Base-by-base conservation (phyloP, 35 echinoderm and acorn worm genomes). In the Ophioderma brevispina region DNA sequence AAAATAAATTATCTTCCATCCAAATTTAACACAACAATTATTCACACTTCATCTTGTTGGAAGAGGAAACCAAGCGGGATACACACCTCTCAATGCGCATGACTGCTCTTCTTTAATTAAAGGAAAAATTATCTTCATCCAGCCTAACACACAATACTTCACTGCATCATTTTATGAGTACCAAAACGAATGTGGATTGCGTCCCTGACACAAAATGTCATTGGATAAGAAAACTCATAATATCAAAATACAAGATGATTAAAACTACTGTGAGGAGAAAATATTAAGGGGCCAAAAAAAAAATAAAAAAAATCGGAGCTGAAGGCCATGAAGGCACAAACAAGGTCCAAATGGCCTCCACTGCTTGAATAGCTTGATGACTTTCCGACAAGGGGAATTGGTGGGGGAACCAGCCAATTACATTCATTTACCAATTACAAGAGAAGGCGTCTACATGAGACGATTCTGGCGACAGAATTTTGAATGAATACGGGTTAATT, bases 371-470 rank as follows among this genome's bases (percentile, higher is more conserved):
- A 85, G 80, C 25, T 76, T 76, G 0, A 91, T 21, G 1, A 85
- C 82, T 13, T 40, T 18, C 30, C 38, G 46, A 43, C 70, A 36
- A 15, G 31, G 59, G 31, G 25, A 91, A 43, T n/a, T n/a, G n/a
- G n/a, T 19, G 89, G 80, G 19, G 89, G 89, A 32, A 91, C 80
- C 30, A 91, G 35, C 89, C 89, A 91, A 33, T 86, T 85, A 80
- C 78, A 78, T 13, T 92, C 90, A 63, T 25, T 31, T 17, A 25
- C 33, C 90, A 75, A 87, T 33, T 76, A n/a, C n/a, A n/a, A 25
- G 4, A 37, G 32, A 77, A 92, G 87, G 1, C 90, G 56, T 90
- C 88, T 28, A 86, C 23, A 15, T 33, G 35, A 6, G 46, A 10
- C 32, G n/a, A n/a, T 50, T 4, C 10, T n/a, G 77, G 41, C 76